Conservation (phyloP, 2,797 vertebrate genomes). For the Thunnus albacares region DNA sequence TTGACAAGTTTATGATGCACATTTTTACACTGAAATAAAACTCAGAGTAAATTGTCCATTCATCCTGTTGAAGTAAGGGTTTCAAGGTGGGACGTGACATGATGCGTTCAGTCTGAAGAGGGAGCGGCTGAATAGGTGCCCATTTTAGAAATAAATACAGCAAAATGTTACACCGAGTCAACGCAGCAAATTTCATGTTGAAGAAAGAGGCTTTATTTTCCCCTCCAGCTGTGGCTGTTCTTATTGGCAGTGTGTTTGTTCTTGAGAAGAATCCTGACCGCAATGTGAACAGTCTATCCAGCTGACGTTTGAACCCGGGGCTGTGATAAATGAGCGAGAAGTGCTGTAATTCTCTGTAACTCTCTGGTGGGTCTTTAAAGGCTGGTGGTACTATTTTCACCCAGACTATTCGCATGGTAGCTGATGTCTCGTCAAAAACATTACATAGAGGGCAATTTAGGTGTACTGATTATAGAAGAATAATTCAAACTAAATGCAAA, state of each 20-base stretch:
- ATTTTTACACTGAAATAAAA: not conserved
- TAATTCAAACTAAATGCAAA: slow-evolving; percentile 22
- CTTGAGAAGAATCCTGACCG: slow-evolving; percentile 64
- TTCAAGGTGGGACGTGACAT: slow-evolving; percentile 40
- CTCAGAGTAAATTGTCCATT: not conserved
- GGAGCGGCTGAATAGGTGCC: slow-evolving; percentile 33
- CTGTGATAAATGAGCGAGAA: slow-evolving; percentile 74
- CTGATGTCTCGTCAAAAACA: slow-evolving; percentile 31
- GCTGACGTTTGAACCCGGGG: slow-evolving; percentile 61
- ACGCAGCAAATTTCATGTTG: slow-evolving; percentile 54
- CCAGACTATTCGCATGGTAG: slow-evolving; percentile 30
- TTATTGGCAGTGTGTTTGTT: slow-evolving; percentile 65
- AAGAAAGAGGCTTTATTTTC: slow-evolving; percentile 77
- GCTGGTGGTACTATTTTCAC: slow-evolving; percentile 47
- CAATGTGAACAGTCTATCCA: slow-evolving; percentile 48
- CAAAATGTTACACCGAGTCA: slow-evolving; percentile 57
- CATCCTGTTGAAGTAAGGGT: not conserved
- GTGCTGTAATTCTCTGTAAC: slow-evolving; percentile 59
- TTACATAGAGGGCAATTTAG: not conserved
- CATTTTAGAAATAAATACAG: slow-evolving; percentile 51
- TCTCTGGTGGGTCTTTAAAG: slow-evolving; percentile 61
- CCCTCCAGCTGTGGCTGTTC: slow-evolving; percentile 73
- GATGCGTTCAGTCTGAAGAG: slow-evolving; percentile 31
- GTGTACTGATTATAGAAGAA: slow-evolving; percentile 20
- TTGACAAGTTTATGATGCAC: not conserved